Percentiles rank a stretch among this genome's conserved stretches.
phyloP scores from a whole-genome alignment of 1,140 invertebrate species.

The Drusus annulatus region DNA sequence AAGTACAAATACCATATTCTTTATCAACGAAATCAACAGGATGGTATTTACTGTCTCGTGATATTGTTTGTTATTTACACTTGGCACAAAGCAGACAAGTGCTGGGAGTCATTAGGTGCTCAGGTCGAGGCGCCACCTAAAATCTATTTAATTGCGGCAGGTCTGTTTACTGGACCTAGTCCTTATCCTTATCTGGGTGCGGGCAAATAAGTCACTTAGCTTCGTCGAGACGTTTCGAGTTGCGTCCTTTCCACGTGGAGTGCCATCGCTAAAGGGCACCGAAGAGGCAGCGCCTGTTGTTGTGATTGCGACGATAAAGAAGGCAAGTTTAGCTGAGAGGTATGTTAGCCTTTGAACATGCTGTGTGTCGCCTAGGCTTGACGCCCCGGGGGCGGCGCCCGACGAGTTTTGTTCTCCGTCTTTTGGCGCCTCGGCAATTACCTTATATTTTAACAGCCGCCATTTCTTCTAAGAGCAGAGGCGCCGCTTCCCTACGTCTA shows the following conservation, averaged over 20 bases:
- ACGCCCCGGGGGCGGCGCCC: conserved; percentile 18
- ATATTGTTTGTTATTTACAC: neutral
- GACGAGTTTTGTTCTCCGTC: neutral
- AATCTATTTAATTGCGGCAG: conserved; percentile 19
- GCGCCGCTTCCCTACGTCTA: too few species aligned
- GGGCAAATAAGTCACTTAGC: conserved; percentile 16
- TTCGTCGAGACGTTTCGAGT: conserved; percentile 16
- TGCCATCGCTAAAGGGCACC: conserved; percentile 1
- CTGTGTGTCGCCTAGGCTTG: neutral
- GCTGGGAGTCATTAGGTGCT: neutral
- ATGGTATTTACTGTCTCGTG: conserved; percentile 2
- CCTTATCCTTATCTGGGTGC: conserved; percentile 30
- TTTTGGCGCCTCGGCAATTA: conserved; percentile 36
- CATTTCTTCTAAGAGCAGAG: neutral
- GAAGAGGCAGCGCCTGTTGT: conserved; percentile 1
- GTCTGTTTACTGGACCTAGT: conserved; percentile 18
- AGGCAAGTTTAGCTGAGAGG: neutral
- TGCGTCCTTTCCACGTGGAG: neutral
- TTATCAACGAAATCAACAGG: neutral
- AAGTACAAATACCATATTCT: too few species aligned
- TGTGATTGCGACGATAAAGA: neutral
- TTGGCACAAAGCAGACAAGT: conserved; percentile 10
- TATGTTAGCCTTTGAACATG: too few species aligned
- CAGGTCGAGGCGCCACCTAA: conserved; percentile 15
- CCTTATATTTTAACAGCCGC: neutral